These are phyloP conservation scores for Adineta ricciae DNA, from an alignment of 2,888 invertebrate species.

Conservation along the genomic window DNA sequence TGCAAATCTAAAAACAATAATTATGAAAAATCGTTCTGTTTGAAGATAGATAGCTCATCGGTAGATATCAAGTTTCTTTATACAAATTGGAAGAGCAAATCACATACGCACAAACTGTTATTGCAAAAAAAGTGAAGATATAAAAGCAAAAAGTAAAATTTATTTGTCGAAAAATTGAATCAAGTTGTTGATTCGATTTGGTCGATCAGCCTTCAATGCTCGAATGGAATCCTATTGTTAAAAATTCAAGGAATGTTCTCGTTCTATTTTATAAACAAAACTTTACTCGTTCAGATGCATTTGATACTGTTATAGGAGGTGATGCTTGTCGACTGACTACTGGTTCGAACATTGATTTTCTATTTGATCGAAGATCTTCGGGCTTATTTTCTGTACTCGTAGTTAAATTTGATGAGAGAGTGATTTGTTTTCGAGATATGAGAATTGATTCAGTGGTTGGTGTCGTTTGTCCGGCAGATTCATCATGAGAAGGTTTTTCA, in stretches of 20 bases:
- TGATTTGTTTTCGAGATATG: background rate
- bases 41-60: background rate
- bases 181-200: background rate
- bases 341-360: background rate
- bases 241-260: background rate
- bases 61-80: background rate
- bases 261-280: background rate
- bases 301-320: background rate
- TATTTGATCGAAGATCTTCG: background rate
- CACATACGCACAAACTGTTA: background rate
- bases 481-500: background rate
- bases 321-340: background rate
- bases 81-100: background rate
- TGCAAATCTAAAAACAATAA: background rate
- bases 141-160: background rate
- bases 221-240: background rate
- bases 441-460: background rate
- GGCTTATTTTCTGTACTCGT: background rate
- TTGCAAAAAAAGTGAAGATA: background rate
- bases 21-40: background rate
- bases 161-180: conserved; percentile 7
- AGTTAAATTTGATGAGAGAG: background rate
- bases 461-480: background rate
- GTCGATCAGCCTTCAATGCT: background rate
- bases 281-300: background rate